Conservation (phyloP, 2,113 vertebrate species). For the Psilopogon haemacephalus region DNA sequence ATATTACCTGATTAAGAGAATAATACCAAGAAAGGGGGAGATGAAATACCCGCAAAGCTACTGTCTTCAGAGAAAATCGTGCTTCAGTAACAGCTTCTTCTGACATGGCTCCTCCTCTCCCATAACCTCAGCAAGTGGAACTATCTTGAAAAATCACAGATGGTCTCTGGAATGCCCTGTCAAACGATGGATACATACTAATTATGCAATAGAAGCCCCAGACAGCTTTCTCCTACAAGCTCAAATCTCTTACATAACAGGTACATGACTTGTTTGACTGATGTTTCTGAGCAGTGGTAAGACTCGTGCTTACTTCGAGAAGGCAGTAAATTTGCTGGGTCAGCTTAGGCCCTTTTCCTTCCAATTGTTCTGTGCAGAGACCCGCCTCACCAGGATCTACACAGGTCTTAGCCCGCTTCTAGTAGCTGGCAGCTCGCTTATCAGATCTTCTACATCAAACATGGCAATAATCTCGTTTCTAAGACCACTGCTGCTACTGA, state of each 20-base stretch:
- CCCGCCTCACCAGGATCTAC: fast-evolving
- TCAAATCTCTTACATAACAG: background rate
- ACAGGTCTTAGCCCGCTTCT: fast-evolving
- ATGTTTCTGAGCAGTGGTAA: background rate
- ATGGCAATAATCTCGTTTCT: background rate
- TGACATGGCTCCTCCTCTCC: constrained; percentile 82
- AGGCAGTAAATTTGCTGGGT: background rate
- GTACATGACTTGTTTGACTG: background rate
- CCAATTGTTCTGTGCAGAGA: background rate
- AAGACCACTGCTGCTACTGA: fast-evolving
- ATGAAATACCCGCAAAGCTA: constrained; percentile 80
- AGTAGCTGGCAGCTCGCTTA: fast-evolving
- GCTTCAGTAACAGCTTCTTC: constrained; percentile 78
- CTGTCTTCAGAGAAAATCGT: constrained; percentile 80
- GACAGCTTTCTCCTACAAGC: background rate
- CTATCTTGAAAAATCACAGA: constrained; percentile 24
- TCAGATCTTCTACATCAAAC: fast-evolving
- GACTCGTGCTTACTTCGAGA: background rate
- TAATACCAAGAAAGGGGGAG: constrained; percentile 85
- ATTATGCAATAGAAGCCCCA: background rate
- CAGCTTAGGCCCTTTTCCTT: background rate
- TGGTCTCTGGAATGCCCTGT: background rate
- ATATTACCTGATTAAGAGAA: constrained; percentile 85
- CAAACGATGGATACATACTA: background rate
- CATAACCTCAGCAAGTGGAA: constrained; percentile 67